Evolutionary conservation across 92 coral and sea anemone species (phyloP).

Genomic region (Actinostola sp.): DNA sequence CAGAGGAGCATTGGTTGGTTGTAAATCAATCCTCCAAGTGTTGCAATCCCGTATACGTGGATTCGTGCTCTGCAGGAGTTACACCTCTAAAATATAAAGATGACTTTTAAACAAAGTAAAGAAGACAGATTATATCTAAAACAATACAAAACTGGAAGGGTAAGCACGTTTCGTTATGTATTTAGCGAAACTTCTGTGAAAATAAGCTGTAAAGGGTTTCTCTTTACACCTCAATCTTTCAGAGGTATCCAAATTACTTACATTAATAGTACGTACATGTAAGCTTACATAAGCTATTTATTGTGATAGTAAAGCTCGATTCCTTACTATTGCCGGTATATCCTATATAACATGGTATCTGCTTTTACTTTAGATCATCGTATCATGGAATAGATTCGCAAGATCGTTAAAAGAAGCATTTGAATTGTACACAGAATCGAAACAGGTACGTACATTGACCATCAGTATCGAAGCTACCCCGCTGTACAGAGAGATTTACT

Average conservation of each 20-base stretch:
- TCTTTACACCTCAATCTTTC: constrained; percentile 1
- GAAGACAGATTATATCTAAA: constrained; percentile 77
- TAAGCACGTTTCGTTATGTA: constrained; percentile 31
- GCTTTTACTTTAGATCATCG: constrained; percentile 72
- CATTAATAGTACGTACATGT: neutral
- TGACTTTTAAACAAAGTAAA: constrained; percentile 57
- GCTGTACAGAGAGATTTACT: neutral
- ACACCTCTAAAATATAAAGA: constrained; percentile 19
- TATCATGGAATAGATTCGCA: constrained; percentile 99
- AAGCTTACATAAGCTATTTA: neutral
- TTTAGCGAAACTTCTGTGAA: neutral
- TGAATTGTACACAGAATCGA: constrained; percentile 92
- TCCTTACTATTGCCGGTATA: neutral
- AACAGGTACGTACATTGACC: constrained; percentile 67
- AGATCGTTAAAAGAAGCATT: constrained; percentile 97
- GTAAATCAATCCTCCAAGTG: neutral
- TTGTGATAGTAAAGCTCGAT: neutral
- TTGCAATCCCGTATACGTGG: neutral
- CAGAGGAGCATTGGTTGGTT: constrained; percentile 1
- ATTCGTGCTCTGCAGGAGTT: neutral
- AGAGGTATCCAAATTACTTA: neutral
- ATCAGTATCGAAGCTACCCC: neutral
- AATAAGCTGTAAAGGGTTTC: neutral
- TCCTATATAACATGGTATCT: neutral
- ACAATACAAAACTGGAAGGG: constrained; percentile 98